Percentiles rank a stretch among this genome's conserved stretches.
These are phyloP conservation scores for Pygmarrhopalites habei DNA, from an alignment of 1,140 invertebrate species.

Conservation along the genomic window DNA sequence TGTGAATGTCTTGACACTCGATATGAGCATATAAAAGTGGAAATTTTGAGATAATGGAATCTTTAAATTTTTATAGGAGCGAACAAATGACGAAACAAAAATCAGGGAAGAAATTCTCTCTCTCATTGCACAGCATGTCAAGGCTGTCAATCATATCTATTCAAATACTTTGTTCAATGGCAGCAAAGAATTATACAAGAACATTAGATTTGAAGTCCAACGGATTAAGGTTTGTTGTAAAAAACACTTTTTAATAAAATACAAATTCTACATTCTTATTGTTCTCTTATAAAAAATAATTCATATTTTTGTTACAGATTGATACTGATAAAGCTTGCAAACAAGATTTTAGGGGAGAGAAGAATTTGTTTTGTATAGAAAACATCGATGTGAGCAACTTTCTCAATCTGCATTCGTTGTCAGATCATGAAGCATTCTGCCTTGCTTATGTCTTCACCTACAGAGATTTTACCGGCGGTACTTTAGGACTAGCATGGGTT, in stretches of 20 bases:
- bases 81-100: slow-evolving; percentile 56
- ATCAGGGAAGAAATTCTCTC: slow-evolving; percentile 94
- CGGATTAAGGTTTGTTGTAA: slow-evolving; percentile 69
- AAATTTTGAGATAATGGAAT: too few species aligned
- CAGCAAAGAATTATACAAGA: slow-evolving; percentile 58
- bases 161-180: slow-evolving; percentile 88
- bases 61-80: slow-evolving; percentile 40
- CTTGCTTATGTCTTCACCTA: slow-evolving; percentile 98
- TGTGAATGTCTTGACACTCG: too few species aligned
- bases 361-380: slow-evolving; percentile 90
- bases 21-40: too few species aligned
- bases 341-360: slow-evolving; percentile 56
- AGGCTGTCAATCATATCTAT: slow-evolving; percentile 97
- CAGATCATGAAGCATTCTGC: slow-evolving; percentile 96
- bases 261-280: too few species aligned
- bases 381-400: slow-evolving; percentile 99
- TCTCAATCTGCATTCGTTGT: slow-evolving; percentile 92
- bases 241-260: too few species aligned
- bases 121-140: slow-evolving; percentile 94
- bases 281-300: neutral
- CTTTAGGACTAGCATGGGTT: slow-evolving; percentile 96
- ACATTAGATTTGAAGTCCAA: slow-evolving; percentile 97
- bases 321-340: slow-evolving; percentile 79
- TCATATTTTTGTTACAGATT: slow-evolving; percentile 53
- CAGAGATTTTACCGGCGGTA: slow-evolving; percentile 91